phyloP scores from a whole-genome alignment of 1,140 invertebrate species.

The Heliothis subflexa region DNA sequence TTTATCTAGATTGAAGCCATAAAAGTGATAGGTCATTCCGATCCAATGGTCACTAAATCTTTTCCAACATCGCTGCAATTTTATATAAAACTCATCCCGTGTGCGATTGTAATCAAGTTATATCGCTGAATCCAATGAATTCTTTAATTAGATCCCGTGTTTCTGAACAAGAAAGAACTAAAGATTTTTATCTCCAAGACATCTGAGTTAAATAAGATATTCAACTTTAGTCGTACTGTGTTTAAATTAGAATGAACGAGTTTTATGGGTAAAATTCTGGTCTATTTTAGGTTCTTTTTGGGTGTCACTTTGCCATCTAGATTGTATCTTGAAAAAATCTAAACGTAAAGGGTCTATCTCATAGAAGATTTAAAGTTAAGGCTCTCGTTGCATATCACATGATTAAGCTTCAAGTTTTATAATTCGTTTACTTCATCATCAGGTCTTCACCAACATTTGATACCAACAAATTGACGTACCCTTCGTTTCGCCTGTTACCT shows the following conservation, averaged over 20 bases:
- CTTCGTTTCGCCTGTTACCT: no score
- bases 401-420: no score
- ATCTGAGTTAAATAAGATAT: constrained; percentile 15
- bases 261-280: background rate
- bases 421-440: no score
- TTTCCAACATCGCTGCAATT: background rate
- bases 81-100: constrained; percentile 10
- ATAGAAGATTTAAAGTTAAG: no score
- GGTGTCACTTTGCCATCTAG: background rate
- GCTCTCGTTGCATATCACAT: no score
- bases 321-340: background rate
- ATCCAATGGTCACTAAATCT: background rate
- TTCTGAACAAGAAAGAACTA: constrained; percentile 3
- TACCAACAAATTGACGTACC: no score
- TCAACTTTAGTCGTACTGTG: background rate
- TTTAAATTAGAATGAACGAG: constrained; percentile 10
- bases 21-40: constrained; percentile 7
- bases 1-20: background rate
- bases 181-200: constrained; percentile 27
- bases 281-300: background rate
- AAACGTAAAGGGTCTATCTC: background rate
- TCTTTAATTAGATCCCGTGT: constrained; percentile 30
- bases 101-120: constrained; percentile 10
- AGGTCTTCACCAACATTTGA: no score
- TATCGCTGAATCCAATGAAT: constrained; percentile 25